phyloP scores from a whole-genome alignment of 2,888 invertebrate species.

The Mantis religiosa region DNA sequence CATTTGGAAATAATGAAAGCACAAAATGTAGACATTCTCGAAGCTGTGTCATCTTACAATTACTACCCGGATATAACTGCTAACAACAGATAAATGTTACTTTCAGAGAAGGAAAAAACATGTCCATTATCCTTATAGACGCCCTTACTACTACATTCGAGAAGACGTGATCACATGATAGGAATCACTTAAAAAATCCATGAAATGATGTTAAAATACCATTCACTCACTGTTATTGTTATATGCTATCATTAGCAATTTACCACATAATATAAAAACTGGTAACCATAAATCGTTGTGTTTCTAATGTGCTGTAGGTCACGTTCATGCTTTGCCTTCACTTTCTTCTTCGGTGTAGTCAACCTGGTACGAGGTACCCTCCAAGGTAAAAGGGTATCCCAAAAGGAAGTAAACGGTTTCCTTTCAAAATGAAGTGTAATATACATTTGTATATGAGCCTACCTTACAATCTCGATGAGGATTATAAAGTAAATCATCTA shows the following conservation, averaged over 20 bases:
- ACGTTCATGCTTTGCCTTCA: neutral
- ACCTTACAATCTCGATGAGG: no score
- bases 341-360: neutral
- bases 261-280: neutral
- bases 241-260: neutral
- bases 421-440: no score
- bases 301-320: neutral
- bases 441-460: no score
- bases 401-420: no score
- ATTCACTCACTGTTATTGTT: neutral
- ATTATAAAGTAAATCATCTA: no score
- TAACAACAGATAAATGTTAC: no score
- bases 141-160: neutral
- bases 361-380: neutral
- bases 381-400: neutral
- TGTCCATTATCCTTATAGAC: neutral
- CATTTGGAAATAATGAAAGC: no score
- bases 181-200: neutral
- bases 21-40: no score
- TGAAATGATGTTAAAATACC: neutral
- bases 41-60: no score
- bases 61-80: no score
- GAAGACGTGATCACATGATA: neutral
- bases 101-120: no score
- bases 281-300: neutral